Percentiles rank a stretch among this genome's conserved stretches.
phyloP scores from a whole-genome alignment of 2,113 vertebrate species.

The Tretioscincus oriximinensis region DNA sequence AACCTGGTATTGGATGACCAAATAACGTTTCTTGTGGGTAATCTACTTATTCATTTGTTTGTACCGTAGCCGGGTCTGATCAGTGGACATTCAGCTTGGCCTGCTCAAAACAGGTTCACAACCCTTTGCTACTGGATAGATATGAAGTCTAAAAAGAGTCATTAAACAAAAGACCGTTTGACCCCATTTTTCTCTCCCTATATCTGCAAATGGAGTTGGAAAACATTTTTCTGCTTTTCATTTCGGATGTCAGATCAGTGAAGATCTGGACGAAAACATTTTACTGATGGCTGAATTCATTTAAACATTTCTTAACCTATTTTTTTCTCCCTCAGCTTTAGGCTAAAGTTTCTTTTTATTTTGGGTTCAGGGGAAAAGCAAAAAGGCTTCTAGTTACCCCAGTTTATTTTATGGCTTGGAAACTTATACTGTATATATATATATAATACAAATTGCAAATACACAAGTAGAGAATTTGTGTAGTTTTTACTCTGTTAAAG shows the following conservation, averaged over 20 bases:
- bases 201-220: not conserved
- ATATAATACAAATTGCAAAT: not conserved
- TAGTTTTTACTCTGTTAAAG: not conserved
- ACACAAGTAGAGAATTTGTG: not conserved
- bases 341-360: not conserved
- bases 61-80: rapidly evolving
- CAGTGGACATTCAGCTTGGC: too few species aligned
- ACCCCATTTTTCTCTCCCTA: too few species aligned
- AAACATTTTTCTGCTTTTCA: not conserved
- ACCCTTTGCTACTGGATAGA: not conserved
- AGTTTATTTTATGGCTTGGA: not conserved
- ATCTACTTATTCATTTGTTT: not conserved
- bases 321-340: not conserved
- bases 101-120: too few species aligned
- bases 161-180: not conserved
- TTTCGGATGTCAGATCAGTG: not conserved
- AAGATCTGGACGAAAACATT: not conserved
- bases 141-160: not conserved
- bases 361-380: not conserved
- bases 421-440: not conserved
- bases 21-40: not conserved
- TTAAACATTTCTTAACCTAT: not conserved
- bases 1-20: too few species aligned
- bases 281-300: not conserved
- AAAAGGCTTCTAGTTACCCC: not conserved